Evolutionary conservation across 2,888 invertebrate species (phyloP), one percentile per base, ranked within the genome.

Genomic region (Amphiduros pacificus): DNA sequence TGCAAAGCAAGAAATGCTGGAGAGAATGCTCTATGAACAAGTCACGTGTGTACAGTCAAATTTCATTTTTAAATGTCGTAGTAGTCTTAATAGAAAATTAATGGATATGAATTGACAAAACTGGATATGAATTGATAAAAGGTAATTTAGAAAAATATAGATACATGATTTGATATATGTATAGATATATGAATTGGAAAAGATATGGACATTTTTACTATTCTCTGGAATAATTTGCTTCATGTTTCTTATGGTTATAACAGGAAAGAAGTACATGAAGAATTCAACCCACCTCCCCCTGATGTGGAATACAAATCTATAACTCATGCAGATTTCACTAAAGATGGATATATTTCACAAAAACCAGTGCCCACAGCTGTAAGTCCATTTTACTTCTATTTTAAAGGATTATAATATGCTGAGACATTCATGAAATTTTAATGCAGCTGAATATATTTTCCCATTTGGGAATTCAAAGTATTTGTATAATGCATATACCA

Each of bases 251-350:
- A n/a, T 36, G 36, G 9, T 36, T 36, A 6, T 52, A 66, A 32
- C 70, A 79, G 80, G 31, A 67, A 73, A 65, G 75, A 79, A 63
- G 73, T 78, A n/a, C 63, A 71, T 49, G 74, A 73, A 55, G 77
- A 77, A 48, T 67, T 75, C 29, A 74, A 75, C 51, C 70, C 71
- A 14, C 73, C 74, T 26, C 73, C 74, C 27, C 73, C 73, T 44
- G 68, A 70, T 6, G 65, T 68, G 32, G 77, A 78, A 54, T 78
- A 71, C 64, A 71, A 71, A 64, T 79, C 79, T 9, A 69, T 77
- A 5, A 77, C 77, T 32, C 73, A 73, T 55, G 71, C 69, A 56
- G 78, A 78, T 64, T 79, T 71, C 59, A 73, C 72, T 61, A 75
- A 66, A 51, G 70, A 71, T 55, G 75, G 70, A 32, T 79, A 79